Base-by-base conservation (phyloP, 2,888 invertebrate species). In the Lithodes maja region DNA sequence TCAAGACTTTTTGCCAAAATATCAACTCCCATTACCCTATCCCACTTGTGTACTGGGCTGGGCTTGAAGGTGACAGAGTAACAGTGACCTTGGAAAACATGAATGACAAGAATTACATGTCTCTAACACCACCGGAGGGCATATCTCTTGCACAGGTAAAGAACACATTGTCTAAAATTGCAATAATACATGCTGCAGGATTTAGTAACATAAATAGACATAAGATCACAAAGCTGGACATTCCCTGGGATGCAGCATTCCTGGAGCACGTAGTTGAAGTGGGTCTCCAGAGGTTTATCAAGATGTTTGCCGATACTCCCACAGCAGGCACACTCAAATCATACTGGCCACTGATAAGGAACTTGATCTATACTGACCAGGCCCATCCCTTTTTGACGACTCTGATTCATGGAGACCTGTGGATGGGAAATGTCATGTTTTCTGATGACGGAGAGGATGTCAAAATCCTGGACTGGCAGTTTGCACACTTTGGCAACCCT, bases 401-500 rank as follows among this genome's bases (percentile, higher is more conserved):
- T 5, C 49, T 91, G 9, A 85, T 90, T 50, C 91, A 91, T 81
- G 91, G 91, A 0, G 91, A 91, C 53, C 78, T 91, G 2, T 91
- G 91, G 91, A 71, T 85, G 9, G 91, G 82, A 3, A 89, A 91
- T 68, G 61, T 89, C 17, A 84, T 91, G 87, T 87, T 91, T 61
- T 89, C 91, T 33, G 50, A 17, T 15, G 82, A 87, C 61, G 78
- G 80, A 7, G 54, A 82, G 17, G 12, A 54, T 3, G 89, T 86
- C 15, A 75, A 54, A 75, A 85, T 91, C 68, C 49, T 89, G 71
- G 91, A 91, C 69, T 91, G 91, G 91, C 91, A 91, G 80, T 91
- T 91, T 87, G 83, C 82, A 3, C 54, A 52, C 3, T 53, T 89
- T 52, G 87, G 79, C 17, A 91, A 87, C 68, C 87, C 87, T 1